Conservation (phyloP, 2,888 invertebrate genomes). For the Drosophila merina region DNA sequence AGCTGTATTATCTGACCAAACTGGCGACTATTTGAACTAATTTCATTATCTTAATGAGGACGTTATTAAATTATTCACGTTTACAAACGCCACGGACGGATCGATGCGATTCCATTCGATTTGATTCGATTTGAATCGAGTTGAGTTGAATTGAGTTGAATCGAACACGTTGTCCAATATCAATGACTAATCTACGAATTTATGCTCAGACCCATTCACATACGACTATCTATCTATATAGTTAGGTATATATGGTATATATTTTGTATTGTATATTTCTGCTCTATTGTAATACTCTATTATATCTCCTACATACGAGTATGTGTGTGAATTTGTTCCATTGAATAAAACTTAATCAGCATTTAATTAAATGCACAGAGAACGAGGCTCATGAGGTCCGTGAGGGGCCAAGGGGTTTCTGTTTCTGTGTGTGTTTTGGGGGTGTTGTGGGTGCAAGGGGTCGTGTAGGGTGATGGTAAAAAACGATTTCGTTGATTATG, state of each 20-base stretch:
- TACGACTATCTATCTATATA: background rate
- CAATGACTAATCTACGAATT: slow-evolving; percentile 68
- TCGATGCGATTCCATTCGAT: slow-evolving; percentile 29
- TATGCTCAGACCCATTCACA: slow-evolving; percentile 8
- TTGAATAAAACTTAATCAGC: slow-evolving; percentile 77
- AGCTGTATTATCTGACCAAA: slow-evolving; percentile 35
- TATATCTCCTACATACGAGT: background rate
- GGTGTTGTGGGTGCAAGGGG: no score
- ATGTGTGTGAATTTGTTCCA: slow-evolving; percentile 52
- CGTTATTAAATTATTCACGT: slow-evolving; percentile 79
- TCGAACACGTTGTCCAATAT: slow-evolving; percentile 53
- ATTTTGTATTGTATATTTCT: slow-evolving; percentile 10
- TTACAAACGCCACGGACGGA: slow-evolving; percentile 59
- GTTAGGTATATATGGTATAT: slow-evolving; percentile 3
- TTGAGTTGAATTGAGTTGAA: slow-evolving; percentile 6
- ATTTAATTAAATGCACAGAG: slow-evolving; percentile 73
- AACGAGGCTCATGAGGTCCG: slow-evolving; percentile 20
- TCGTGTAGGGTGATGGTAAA: slow-evolving; percentile 25
- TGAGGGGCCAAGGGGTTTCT: background rate
- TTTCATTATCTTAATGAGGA: slow-evolving; percentile 76
- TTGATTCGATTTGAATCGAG: background rate
- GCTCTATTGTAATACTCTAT: slow-evolving; percentile 28
- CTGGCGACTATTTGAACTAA: slow-evolving; percentile 64
- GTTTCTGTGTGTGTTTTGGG: background rate
- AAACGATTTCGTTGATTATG: slow-evolving; percentile 71